Evolutionary conservation across 2,888 invertebrate genomes (phyloP), one percentile per base, ranked within the genome.

Genomic region (Liopterus haemorrhoidalis): DNA sequence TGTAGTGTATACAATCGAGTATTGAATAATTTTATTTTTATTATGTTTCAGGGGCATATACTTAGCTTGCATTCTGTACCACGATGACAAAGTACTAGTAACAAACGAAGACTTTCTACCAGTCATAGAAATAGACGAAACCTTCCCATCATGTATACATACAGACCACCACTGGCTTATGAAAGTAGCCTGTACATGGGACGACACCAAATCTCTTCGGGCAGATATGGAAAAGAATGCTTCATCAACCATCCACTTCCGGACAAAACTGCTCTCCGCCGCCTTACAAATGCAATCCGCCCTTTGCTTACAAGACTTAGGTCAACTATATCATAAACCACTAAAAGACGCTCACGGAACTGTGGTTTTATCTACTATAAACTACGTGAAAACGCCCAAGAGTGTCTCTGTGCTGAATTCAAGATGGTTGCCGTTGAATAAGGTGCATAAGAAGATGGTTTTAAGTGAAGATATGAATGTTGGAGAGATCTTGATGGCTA

Each of bases 91-190:
- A 65, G 85, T 99, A 37, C 73, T 97, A 58, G 91, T 95, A 45
- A 97, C 97, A 22, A 92, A 92, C 57, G 97, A 97, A 69, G 97
- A 99, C 66, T 92, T 91, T 67, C 74, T 97, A 49, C 97, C 97
- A 1, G 90, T 95, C 48, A 87, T 97, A 59, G 95, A 96, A 72
- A 89, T 97, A 37, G 96, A 96, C 65, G 96, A 96, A 69, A 89
- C 89, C 21, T 94, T 91, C 66, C 90, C 93, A 31, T 87, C 86
- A 58, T 87, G 89, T 54, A 81, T 95, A 51, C 85, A 93, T 65
- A 82, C 81, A 49, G 97, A 97, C 69, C 90, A 94, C 68, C 90
- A 96, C 65, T 99, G 97, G 97, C 76, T 97, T 16, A 92, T 97
- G 87, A 95, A 94, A 79, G 85, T 96, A 24, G 88, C 95, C 0